Conservation (phyloP, 2,888 invertebrate species). For the Atrina japonica region DNA sequence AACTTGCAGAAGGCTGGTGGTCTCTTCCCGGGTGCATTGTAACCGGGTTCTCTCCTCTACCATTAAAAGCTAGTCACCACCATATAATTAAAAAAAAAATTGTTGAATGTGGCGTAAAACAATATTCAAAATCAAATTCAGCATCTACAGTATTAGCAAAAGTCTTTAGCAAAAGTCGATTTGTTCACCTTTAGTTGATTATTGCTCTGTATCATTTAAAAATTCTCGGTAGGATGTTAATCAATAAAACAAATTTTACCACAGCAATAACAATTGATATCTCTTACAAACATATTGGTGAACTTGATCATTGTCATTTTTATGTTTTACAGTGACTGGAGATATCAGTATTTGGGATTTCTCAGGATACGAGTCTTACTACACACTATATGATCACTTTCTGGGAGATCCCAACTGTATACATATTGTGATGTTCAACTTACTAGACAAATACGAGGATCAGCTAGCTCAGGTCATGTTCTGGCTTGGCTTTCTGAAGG, state of each 20-base stretch:
- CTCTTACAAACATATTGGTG: neutral
- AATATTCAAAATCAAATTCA: no score
- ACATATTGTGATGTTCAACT: conserved; percentile 86
- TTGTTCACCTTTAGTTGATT: neutral
- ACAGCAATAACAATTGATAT: no score
- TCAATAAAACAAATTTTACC: no score
- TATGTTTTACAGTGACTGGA: conserved; percentile 82
- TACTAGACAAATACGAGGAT: conserved; percentile 85
- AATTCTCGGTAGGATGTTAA: neutral
- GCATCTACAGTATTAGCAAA: no score
- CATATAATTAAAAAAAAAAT: no score
- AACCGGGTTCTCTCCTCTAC: no score
- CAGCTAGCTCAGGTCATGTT: conserved; percentile 86
- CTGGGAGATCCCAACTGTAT: conserved; percentile 85
- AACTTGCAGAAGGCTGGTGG: no score
- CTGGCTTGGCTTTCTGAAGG: conserved; percentile 89
- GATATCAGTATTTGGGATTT: conserved; percentile 88
- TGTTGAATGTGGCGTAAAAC: no score
- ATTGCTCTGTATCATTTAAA: neutral
- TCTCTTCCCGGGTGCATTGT: no score
- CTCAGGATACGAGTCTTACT: conserved; percentile 88
- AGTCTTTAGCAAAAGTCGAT: no score
- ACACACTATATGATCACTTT: conserved; percentile 87
- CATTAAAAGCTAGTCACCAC: no score
- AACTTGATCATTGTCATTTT: neutral